Evolutionary conservation across 2,113 vertebrate genomes (phyloP).

Genomic region (Mesembrinibis cayennensis): DNA sequence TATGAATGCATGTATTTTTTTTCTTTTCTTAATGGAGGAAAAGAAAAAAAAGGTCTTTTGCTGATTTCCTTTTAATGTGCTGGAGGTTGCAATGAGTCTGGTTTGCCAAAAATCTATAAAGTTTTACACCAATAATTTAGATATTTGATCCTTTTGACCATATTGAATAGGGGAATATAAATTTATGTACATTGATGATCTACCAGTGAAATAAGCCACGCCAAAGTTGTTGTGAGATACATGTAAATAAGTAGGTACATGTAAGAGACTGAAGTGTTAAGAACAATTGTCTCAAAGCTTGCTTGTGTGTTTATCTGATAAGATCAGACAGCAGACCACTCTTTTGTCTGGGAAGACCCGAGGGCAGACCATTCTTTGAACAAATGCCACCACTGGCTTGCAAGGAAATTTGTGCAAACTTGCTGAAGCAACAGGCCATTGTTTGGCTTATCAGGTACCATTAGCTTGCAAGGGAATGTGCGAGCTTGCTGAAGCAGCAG

Average conservation of each 20-base stretch:
- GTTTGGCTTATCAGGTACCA: no score
- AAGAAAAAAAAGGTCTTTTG: not conserved
- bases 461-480: no score
- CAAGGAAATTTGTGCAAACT: no score
- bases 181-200: not conserved
- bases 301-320: no score
- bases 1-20: not conserved
- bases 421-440: no score
- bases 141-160: not conserved
- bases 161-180: not conserved
- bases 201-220: not conserved
- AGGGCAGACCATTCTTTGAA: no score
- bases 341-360: no score
- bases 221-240: not conserved
- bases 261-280: no score
- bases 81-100: not conserved
- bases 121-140: not conserved
- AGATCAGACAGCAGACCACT: no score
- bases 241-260: not conserved
- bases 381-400: no score
- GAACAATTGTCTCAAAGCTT: no score
- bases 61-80: not conserved
- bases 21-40: not conserved
- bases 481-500: no score
- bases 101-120: not conserved